phyloP scores from a whole-genome alignment of 2,113 vertebrate species.

The Neodontobutis hainanensis region DNA sequence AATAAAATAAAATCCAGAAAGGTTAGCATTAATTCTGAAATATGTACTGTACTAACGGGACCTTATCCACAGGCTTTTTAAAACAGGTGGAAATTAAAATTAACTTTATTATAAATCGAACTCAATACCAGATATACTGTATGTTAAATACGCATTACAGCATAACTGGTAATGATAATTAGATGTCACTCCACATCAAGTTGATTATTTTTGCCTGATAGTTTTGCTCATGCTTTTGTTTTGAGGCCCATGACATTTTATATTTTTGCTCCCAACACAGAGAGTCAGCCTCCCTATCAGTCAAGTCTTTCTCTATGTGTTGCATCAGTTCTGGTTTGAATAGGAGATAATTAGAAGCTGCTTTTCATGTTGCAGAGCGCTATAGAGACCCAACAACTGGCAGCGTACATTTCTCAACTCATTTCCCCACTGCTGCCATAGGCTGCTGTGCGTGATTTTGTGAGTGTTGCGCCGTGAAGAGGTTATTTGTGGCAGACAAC shows the following conservation, averaged over 20 bases:
- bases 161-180: conserved; percentile 1
- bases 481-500: conserved; percentile 77
- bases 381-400: conserved; percentile 66
- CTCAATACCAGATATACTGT: neutral
- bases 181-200: conserved; percentile 13
- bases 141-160: neutral
- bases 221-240: conserved; percentile 36
- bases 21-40: too few relatives aligned
- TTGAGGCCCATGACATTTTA: conserved; percentile 34
- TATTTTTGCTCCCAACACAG: conserved; percentile 49
- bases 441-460: conserved; percentile 43
- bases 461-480: conserved; percentile 52
- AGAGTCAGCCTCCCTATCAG: conserved; percentile 42
- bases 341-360: conserved; percentile 69
- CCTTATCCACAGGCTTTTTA: too few relatives aligned
- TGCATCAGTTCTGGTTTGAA: conserved; percentile 49
- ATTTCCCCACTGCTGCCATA: conserved; percentile 43
- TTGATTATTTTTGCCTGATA: neutral
- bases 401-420: conserved; percentile 46
- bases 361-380: conserved; percentile 56
- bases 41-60: too few relatives aligned
- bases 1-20: too few relatives aligned
- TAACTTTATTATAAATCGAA: too few relatives aligned
- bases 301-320: conserved; percentile 55
- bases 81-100: too few relatives aligned